Evolutionary conservation across 1,140 invertebrate genomes (phyloP), one percentile per base, ranked within the genome.

Genomic region (Leguminivora glycinivorella): DNA sequence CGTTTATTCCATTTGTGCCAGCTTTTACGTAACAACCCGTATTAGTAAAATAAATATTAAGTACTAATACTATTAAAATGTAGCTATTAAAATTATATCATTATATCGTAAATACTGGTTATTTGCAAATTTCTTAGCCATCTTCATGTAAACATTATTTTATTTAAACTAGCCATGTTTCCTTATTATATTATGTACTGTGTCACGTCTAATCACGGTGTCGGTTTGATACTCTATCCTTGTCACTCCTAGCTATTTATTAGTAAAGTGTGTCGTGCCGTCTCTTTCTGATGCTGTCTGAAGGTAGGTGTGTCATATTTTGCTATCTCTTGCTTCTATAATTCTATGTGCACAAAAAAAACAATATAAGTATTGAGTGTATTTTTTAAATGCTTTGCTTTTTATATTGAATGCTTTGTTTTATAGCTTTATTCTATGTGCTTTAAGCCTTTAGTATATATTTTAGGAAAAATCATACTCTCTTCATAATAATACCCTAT

Each of bases 141-240:
- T 52, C 19, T 22, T 58, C 56, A 63, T 63, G 58, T 63, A 63
- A 63, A 70, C 70, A 71, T 72, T 71, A 72, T 67, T 52, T 63
- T 73, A 52, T 63, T 56, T 69, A 22, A 56, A 56, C 70, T n/a
- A 69, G 67, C 26, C 72, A 19, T 56, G 66, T 29, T 73, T 52
- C 38, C 56, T 72, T 38, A 69, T 75, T 70, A 73, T 67, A 52
- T 60, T 69, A 47, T 69, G 70, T 71, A 69, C 34, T 68, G 70
- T 75, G 72, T 74, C 71, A 72, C 70, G 56, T 73, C 68, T 87
- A 85, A 81, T 85, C 82, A 84, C 82, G 89, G 89, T 91, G 89
- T 89, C 84, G 89, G 89, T 91, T 91, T 89, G 89, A 91, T 91
- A 91, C 88, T 87, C 72, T 82, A 29, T 72, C 72, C 72, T 76